A percentile compares a stretch with the other conserved stretches of the same genome.
Evolutionary conservation across 2,113 vertebrate species (phyloP).

Genomic region (Elephas maximus): DNA sequence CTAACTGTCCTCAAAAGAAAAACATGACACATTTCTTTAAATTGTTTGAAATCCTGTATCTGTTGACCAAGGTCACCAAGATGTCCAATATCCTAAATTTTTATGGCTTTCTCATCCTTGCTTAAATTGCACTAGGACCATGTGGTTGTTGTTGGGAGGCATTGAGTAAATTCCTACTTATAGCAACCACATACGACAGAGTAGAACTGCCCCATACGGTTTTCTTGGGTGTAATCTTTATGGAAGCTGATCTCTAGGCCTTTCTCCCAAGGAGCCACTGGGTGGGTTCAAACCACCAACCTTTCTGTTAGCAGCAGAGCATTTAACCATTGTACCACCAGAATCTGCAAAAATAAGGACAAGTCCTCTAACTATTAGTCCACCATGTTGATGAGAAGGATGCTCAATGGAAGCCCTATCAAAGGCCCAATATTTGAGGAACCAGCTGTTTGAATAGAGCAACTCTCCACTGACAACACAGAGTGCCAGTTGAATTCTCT

Average conservation of each 20-base stretch:
- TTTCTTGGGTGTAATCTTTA: too few species aligned
- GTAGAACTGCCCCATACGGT: too few species aligned
- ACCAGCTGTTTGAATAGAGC: neutral
- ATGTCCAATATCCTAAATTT: neutral
- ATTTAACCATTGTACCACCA: too few species aligned
- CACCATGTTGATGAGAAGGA: neutral
- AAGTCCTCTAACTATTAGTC: neutral
- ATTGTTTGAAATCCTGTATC: neutral
- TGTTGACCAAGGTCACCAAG: neutral
- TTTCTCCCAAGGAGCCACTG: too few species aligned
- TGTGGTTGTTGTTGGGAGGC: neutral
- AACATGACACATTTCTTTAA: neutral
- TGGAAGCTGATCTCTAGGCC: too few species aligned
- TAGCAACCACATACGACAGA: too few species aligned
- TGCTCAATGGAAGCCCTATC: neutral
- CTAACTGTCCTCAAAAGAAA: neutral
- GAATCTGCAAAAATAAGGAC: neutral
- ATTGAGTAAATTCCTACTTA: too few species aligned
- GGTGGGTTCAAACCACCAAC: too few species aligned
- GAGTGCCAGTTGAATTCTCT: neutral
- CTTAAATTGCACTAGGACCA: neutral
- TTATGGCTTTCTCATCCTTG: neutral
- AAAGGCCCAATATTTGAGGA: neutral
- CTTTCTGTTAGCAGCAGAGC: too few species aligned
- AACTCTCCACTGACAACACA: neutral